Base-by-base conservation (phyloP, 2,888 invertebrate genomes). In the Tigriopus californicus region DNA sequence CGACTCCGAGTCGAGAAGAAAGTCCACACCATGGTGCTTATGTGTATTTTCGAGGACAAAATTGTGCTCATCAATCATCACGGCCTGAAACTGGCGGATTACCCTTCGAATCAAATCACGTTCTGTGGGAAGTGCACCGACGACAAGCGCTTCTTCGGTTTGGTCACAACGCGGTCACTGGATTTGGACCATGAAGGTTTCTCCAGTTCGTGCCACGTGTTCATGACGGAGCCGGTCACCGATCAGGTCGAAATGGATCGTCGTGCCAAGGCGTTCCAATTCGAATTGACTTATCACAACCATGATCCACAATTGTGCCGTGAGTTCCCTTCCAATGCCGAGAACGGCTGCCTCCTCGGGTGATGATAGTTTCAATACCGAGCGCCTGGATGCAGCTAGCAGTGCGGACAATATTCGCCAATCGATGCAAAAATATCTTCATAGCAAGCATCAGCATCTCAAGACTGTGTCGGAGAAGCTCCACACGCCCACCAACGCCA, bases 41-140 rank as follows among this genome's bases (percentile, higher is more conserved):
- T 92, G 76, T 84, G 85, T 6, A 83, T 92, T 33, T 77, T 85
- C 24, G 83, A 85, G 1, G 82, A 83, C 55, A 85, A 72, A 55
- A 75, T 92, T 63, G 80, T 84, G 15, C 75, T 90, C 18, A 82
- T 84, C 47, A 86, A 88, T 65, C 78, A 83, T 0, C 79, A 81
- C 42, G 85, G 86, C 42, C 80, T 80, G 64, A 77, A 84, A 6
- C 74, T 92, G 60, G 92, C 92, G 1, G 83, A 86, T 63, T 92
- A 91, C 71, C 84, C 86, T 1, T 82, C 86, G 0, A 82, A 85
- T 61, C 76, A 88, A 61, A 81, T 95, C 15, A 82, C 86, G 40
- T 92, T 86, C 67, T 86, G 90, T 52, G 91, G 90, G 62, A 83
- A 87, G 2, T 86, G 87, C 49, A 84, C 85, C 1, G 92, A 92